Base-by-base conservation (phyloP, 2,888 invertebrate genomes). In the Hypolimnas misippus region DNA sequence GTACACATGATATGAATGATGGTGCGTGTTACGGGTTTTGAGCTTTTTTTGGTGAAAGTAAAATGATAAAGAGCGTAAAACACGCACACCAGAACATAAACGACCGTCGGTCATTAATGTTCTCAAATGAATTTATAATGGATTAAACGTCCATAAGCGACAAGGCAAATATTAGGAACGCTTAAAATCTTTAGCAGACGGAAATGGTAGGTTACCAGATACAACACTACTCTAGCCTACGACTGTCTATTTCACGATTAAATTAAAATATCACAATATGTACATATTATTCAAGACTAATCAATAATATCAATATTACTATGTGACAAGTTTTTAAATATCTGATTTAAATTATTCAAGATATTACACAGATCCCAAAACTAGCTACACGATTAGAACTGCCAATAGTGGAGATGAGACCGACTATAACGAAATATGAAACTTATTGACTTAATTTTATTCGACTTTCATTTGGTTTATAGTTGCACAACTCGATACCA, bases 251-350 rank as follows among this genome's bases (percentile, higher is more conserved):
- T 84, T 79, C 83, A 86, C 81, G 83, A 84, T 89, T 89, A 87
- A 86, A 89, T 87, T 89, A 88, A 89, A 89, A 90, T 91, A 91
- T 91, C 91, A 91, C 91, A 90, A 86, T 91, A 91, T 91, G 88
- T 91, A 91, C 90, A 91, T 78, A 87, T 84, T 84, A 86, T 83
- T 82, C 79, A 79, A 81, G 77, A 84, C 85, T 76, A 86, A 82
- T 83, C 80, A 76, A 79, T 84, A 87, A 86, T 87, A 88, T 88
- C 85, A 84, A 76, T 76, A 70, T 60, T 63, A 59, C 66, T 65
- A 68, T 51, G 64, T 61, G 68, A 68, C 65, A 69, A 66, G 46
- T 50, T 65, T 58, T 62, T 62, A 62, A 63, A 67, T 65, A 69
- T 61, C 65, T 35, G 56, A 57, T 63, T 59, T 56, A 57, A 62